Percentiles rank a stretch among this genome's conserved stretches.
Conservation (phyloP, 92 coral and sea anemone genomes). For the Zoanthus sansibaricus region DNA sequence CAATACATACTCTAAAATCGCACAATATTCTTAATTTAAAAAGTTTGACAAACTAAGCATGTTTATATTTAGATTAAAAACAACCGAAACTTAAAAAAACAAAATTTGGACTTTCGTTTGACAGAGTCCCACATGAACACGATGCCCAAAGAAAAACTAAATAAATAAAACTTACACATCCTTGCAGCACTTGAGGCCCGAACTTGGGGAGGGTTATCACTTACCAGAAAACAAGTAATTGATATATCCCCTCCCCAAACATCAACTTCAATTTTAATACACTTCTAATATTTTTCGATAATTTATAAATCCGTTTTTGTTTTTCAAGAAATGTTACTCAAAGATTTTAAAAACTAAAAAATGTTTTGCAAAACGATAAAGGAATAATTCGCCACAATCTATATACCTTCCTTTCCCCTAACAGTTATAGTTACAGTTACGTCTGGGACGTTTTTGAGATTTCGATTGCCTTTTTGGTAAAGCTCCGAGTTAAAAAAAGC, state of each 20-base stretch:
- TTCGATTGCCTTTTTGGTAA: too few species aligned
- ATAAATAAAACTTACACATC: background rate
- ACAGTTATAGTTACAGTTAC: too few species aligned
- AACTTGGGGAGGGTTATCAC: constrained; percentile 41
- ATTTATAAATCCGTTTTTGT: background rate
- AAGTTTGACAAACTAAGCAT: too few species aligned
- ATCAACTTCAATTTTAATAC: constrained; percentile 7
- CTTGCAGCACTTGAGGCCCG: background rate
- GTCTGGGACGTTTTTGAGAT: too few species aligned
- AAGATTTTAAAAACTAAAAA: too few species aligned
- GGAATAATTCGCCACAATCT: too few species aligned
- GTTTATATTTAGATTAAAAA: too few species aligned
- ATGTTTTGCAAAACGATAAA: too few species aligned
- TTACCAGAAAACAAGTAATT: background rate
- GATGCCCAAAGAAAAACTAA: background rate
- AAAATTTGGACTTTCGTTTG: background rate
- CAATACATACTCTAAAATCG: too few species aligned
- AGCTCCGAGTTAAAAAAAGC: too few species aligned
- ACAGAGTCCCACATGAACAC: background rate
- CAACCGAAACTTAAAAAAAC: background rate
- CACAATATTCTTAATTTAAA: too few species aligned
- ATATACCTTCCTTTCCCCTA: too few species aligned
- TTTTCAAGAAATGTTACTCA: background rate
- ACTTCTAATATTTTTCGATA: background rate
- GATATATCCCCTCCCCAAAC: constrained; percentile 23